Percentiles rank a stretch among this genome's conserved stretches.
phyloP scores from a whole-genome alignment of 53 echinoderm and acorn worm genomes.

The Paracentrotus lividus region DNA sequence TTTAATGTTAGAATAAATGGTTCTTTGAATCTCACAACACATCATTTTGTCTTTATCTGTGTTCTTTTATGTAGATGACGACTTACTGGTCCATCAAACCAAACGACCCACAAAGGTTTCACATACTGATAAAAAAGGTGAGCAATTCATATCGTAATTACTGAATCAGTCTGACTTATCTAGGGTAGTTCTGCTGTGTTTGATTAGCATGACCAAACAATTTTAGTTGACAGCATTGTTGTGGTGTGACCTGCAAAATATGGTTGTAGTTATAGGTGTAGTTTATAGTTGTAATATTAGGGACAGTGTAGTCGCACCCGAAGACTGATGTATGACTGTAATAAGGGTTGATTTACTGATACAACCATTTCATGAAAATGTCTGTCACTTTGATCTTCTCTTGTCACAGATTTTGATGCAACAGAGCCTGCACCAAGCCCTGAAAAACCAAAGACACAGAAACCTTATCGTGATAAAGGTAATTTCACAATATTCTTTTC shows the following conservation, averaged over 20 bases:
- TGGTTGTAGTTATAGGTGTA: too few relatives aligned
- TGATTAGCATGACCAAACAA: too few relatives aligned
- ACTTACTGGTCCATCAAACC: background rate
- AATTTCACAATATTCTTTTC: background rate
- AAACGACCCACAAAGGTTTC: constrained; percentile 44
- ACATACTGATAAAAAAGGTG: constrained; percentile 64
- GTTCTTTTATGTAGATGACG: constrained; percentile 40
- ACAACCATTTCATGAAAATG: background rate
- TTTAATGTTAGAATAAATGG: background rate
- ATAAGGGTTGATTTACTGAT: background rate
- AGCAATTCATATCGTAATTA: too few relatives aligned
- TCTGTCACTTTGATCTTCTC: background rate
- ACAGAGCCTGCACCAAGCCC: constrained; percentile 56
- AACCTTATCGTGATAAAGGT: constrained; percentile 50
- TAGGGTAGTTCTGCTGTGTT: too few relatives aligned
- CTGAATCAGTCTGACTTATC: too few relatives aligned
- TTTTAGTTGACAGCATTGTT: too few relatives aligned
- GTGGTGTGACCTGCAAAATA: too few relatives aligned
- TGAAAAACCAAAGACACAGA: constrained; percentile 54
- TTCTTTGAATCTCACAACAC: background rate
- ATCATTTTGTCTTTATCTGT: background rate
- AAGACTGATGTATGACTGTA: too few relatives aligned
- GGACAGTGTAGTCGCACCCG: too few relatives aligned
- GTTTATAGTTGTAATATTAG: too few relatives aligned
- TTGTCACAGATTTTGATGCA: constrained; percentile 63